Conservation (phyloP, 2,797 vertebrate genomes). For the Helicolenus hilgendorfi region DNA sequence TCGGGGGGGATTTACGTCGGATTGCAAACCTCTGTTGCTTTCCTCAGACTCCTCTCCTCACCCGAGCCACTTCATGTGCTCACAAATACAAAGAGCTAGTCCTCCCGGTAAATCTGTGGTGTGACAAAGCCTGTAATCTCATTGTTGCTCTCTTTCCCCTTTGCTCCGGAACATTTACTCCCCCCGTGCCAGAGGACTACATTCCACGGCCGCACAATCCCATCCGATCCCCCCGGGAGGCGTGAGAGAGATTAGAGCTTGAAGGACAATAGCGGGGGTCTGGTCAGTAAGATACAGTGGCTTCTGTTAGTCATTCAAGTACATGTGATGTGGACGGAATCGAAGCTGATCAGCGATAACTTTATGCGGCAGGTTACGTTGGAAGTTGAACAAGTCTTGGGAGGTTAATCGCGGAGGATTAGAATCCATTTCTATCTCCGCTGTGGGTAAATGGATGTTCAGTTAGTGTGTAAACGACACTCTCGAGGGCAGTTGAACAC, state of each 20-base stretch:
- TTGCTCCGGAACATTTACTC: conserved; percentile 46
- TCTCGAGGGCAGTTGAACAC: conserved; percentile 70
- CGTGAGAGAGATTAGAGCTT: conserved; percentile 22
- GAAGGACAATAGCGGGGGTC: conserved; percentile 36
- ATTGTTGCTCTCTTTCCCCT: conserved; percentile 49
- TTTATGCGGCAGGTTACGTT: conserved; percentile 17
- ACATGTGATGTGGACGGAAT: conserved; percentile 15
- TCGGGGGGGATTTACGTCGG: conserved; percentile 20
- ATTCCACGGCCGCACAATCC: conserved; percentile 66
- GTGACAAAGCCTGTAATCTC: conserved; percentile 75
- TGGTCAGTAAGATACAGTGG: conserved; percentile 15
- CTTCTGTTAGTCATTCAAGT: conserved; percentile 17
- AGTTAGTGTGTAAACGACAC: conserved; percentile 48
- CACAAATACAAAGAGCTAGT: conserved; percentile 38
- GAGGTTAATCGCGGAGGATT: conserved; percentile 2
- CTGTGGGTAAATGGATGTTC: conserved; percentile 61
- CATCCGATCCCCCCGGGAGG: conserved; percentile 36
- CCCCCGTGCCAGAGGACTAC: conserved; percentile 65
- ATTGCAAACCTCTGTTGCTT: conserved; percentile 44
- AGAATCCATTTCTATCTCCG: conserved; percentile 16
- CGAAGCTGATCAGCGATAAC: conserved; percentile 20
- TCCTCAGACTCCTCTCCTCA: conserved; percentile 31
- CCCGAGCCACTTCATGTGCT: conserved; percentile 40
- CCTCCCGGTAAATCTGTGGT: conserved; percentile 53
- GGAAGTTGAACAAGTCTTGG: conserved; percentile 24